phyloP scores from a whole-genome alignment of 2,888 invertebrate species.

The Agrotis clavis region DNA sequence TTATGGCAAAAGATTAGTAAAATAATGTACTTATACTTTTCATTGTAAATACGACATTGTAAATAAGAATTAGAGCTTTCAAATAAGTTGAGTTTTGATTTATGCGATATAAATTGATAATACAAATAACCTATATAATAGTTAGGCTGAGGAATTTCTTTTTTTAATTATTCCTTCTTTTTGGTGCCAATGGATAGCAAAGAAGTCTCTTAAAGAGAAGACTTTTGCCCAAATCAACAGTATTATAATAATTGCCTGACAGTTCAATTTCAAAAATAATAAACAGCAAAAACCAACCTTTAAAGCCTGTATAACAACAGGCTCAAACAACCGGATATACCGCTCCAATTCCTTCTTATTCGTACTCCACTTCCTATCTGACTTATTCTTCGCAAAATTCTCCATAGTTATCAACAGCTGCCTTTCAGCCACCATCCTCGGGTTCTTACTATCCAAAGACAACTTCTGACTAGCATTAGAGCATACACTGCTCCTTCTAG shows the following conservation, averaged over 20 bases:
- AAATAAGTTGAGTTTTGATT: no score
- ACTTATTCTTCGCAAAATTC: constrained; percentile 86
- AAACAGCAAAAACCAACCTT: constrained; percentile 89
- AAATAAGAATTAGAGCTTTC: no score
- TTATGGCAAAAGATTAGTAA: background rate
- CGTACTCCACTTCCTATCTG: constrained; percentile 87
- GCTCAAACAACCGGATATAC: constrained; percentile 98
- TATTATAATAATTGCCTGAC: no score
- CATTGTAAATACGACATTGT: no score
- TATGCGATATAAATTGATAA: no score
- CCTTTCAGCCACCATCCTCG: constrained; percentile 81
- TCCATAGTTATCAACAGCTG: constrained; percentile 84
- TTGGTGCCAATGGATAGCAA: no score
- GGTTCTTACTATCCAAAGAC: constrained; percentile 79
- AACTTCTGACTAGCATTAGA: constrained; percentile 83
- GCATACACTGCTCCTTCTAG: constrained; percentile 77
- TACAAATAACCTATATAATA: no score
- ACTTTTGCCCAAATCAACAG: no score
- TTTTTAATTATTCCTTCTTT: no score
- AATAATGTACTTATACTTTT: no score
- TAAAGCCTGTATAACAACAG: constrained; percentile 97
- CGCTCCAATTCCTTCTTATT: constrained; percentile 92
- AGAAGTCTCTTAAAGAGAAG: no score
- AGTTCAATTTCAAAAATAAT: background rate
- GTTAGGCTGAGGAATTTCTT: no score